Evolutionary conservation across 2,113 vertebrate species (phyloP).

Genomic region (Nibea coibor): DNA sequence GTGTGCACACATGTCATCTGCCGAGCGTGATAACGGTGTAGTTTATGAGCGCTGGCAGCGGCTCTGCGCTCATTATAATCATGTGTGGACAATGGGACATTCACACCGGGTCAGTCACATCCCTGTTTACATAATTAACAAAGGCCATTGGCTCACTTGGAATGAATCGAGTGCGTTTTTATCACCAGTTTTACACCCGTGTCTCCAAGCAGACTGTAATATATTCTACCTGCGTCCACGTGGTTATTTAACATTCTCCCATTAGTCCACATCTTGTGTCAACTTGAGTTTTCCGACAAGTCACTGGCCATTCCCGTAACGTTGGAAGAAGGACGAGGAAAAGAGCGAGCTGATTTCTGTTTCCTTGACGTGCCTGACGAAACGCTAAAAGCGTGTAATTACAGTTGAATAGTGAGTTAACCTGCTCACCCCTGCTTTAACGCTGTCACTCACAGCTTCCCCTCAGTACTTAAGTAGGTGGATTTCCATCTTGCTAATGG

Average conservation of each 20-base stretch:
- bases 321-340: neutral
- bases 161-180: conserved; percentile 5
- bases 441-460: conserved; percentile 35
- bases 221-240: neutral
- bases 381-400: conserved; percentile 64
- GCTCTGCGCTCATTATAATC: conserved; percentile 61
- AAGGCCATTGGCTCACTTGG: conserved; percentile 38
- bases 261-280: neutral
- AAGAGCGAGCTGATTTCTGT: neutral
- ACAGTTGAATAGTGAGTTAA: conserved; percentile 69
- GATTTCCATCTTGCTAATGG: conserved; percentile 34
- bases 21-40: conserved; percentile 52
- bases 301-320: neutral
- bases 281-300: conserved; percentile 10
- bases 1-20: conserved; percentile 62
- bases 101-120: conserved; percentile 51
- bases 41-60: conserved; percentile 56
- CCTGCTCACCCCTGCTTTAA: conserved; percentile 56
- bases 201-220: neutral
- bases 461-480: conserved; percentile 41
- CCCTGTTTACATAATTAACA: conserved; percentile 64
- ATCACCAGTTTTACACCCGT: conserved; percentile 13
- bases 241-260: conserved; percentile 15
- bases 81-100: conserved; percentile 68
- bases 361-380: conserved; percentile 18